Percentiles rank a stretch among this genome's conserved stretches.
phyloP scores from a whole-genome alignment of 2,113 vertebrate genomes.

The Melanerpes formicivorus region DNA sequence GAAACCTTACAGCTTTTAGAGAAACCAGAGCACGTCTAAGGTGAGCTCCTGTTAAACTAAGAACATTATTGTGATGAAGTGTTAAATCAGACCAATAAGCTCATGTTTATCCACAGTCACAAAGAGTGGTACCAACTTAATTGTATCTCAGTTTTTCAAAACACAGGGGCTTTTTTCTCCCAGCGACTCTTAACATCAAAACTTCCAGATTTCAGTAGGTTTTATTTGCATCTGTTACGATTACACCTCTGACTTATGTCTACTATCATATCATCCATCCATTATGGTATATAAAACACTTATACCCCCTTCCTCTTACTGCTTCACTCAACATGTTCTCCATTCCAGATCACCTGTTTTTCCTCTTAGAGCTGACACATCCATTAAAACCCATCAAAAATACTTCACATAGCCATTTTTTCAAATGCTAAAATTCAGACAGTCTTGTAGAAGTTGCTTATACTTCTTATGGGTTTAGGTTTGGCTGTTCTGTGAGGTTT shows the following conservation, averaged over 20 bases:
- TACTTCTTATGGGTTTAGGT: not conserved
- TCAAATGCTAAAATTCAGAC: not conserved
- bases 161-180: not conserved
- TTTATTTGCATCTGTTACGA: not conserved
- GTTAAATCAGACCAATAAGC: not conserved
- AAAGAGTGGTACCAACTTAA: not conserved
- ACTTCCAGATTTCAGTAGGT: not conserved
- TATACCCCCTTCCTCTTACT: not conserved
- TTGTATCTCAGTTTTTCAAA: not conserved
- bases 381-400: not conserved
- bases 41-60: not conserved
- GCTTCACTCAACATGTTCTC: not conserved
- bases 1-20: not conserved
- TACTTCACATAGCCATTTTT: not conserved
- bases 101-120: not conserved
- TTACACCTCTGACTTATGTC: not conserved
- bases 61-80: not conserved
- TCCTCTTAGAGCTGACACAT: not conserved
- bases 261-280: not conserved
- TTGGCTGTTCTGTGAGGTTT: not conserved
- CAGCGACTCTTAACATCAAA: not conserved
- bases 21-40: constrained; percentile 27
- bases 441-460: not conserved
- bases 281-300: not conserved
- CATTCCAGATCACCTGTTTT: not conserved